These are phyloP conservation scores for Agriopis leucophaearia DNA, from an alignment of 2,888 invertebrate genomes.

Conservation along the genomic window DNA sequence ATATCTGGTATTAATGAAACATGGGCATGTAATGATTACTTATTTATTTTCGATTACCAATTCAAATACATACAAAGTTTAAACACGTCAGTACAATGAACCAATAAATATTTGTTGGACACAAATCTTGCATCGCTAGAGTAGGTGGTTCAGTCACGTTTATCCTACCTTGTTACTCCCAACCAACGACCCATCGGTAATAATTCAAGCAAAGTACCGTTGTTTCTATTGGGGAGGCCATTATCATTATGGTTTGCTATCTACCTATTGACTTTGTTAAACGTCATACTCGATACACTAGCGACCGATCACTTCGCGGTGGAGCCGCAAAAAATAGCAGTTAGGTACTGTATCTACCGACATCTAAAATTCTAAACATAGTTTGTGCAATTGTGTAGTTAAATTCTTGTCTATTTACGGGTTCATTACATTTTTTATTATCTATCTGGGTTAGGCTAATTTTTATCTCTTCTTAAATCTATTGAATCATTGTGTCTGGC, in stretches of 20 bases:
- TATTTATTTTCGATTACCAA: constrained; percentile 13
- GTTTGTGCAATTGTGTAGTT: constrained; percentile 18
- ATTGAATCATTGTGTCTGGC: constrained; percentile 34
- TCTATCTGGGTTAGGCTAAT: constrained; percentile 49
- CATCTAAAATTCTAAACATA: constrained; percentile 22
- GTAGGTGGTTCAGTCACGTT: constrained; percentile 39
- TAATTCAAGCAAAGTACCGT: constrained; percentile 68
- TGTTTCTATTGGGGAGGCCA: constrained; percentile 58
- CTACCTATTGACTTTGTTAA: constrained; percentile 63
- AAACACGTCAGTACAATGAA: constrained; percentile 19
- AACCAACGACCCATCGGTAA: constrained; percentile 53
- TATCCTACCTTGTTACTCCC: constrained; percentile 34
- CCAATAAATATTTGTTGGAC: constrained; percentile 36
- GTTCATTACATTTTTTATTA: constrained; percentile 54
- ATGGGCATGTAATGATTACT: background rate
- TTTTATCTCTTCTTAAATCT: constrained; percentile 48
- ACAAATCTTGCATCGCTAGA: constrained; percentile 32
- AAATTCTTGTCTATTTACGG: constrained; percentile 29
- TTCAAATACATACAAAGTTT: constrained; percentile 16
- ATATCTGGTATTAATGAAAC: constrained; percentile 1
- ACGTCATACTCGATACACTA: constrained; percentile 53
- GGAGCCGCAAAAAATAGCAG: constrained; percentile 42
- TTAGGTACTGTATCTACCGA: constrained; percentile 9
- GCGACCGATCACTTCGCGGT: constrained; percentile 48
- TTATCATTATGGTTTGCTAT: constrained; percentile 61